phyloP scores from a whole-genome alignment of 2,797 vertebrate genomes.

The Sciurus vulgaris region DNA sequence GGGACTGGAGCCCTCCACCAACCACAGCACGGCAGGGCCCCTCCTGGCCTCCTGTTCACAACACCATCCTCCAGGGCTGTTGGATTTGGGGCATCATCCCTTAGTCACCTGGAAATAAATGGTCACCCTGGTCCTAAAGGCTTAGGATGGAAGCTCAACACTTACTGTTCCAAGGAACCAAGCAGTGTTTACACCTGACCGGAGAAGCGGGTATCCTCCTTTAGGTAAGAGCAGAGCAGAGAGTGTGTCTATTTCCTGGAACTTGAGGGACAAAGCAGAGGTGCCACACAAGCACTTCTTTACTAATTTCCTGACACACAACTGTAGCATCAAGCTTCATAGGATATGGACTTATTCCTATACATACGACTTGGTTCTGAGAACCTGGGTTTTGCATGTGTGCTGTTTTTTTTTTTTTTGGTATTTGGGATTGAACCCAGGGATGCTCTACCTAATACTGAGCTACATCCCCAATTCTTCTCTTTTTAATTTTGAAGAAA shows the following conservation, averaged over 20 bases:
- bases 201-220: neutral
- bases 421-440: too few relatives aligned
- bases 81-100: rapidly evolving
- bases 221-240: neutral
- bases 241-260: neutral
- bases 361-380: neutral
- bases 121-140: neutral
- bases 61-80: neutral
- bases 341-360: neutral
- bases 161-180: neutral
- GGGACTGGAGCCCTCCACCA: neutral
- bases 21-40: neutral
- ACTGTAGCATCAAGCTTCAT: neutral
- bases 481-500: too few relatives aligned
- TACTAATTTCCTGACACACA: neutral
- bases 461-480: too few relatives aligned
- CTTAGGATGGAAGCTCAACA: neutral
- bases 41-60: neutral
- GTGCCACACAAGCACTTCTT: neutral
- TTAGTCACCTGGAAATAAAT: neutral
- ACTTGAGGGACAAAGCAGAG: neutral
- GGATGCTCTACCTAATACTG: too few relatives aligned
- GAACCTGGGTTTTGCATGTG: neutral
- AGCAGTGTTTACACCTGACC: neutral
- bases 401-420: too few relatives aligned